phyloP scores from a whole-genome alignment of 2,888 invertebrate genomes.

The Rhamnusium bicolor region DNA sequence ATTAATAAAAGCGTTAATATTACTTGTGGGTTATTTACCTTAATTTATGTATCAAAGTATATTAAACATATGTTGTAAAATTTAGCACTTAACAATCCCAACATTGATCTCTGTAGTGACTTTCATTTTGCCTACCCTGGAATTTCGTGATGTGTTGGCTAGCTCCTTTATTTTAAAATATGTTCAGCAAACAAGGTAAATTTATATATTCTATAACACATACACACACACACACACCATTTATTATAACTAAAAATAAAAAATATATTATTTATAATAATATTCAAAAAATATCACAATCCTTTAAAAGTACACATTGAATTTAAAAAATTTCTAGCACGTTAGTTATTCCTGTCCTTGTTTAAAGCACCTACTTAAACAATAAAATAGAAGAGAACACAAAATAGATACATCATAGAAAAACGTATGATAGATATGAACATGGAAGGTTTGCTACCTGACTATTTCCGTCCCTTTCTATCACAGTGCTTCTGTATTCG shows the following conservation, averaged over 20 bases:
- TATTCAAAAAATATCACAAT: conserved; percentile 33
- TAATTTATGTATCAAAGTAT: conserved; percentile 15
- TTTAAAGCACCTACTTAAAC: neutral
- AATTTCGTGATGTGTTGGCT: conserved; percentile 31
- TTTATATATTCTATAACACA: conserved; percentile 3
- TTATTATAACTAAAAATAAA: neutral
- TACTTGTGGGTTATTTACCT: conserved; percentile 36
- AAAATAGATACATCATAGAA: neutral
- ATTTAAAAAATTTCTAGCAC: neutral
- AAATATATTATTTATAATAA: neutral
- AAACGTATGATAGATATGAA: conserved; percentile 8
- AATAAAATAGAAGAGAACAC: neutral
- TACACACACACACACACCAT: neutral
- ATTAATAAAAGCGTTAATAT: conserved; percentile 1
- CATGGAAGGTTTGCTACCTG: conserved; percentile 11
- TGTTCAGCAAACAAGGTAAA: neutral
- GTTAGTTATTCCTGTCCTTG: neutral
- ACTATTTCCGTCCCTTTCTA: neutral
- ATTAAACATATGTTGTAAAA: conserved; percentile 50
- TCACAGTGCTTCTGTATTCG: neutral
- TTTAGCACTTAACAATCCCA: conserved; percentile 37
- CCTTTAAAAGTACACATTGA: neutral
- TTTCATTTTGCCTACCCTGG: conserved; percentile 46
- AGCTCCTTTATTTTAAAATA: conserved; percentile 16
- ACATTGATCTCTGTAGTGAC: conserved; percentile 48